phyloP scores from a whole-genome alignment of 2,797 vertebrate genomes.

The Esox masquinongy region DNA sequence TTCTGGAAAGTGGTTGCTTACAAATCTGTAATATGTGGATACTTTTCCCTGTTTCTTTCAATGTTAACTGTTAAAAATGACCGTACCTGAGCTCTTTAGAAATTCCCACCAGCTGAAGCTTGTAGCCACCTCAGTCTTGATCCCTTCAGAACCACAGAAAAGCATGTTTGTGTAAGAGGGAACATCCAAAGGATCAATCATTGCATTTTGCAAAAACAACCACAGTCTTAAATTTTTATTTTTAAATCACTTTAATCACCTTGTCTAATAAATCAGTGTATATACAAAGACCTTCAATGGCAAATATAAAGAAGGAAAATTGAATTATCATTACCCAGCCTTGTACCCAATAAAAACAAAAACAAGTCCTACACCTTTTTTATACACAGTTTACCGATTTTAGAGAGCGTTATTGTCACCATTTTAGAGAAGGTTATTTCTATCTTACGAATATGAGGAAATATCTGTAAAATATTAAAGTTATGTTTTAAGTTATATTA shows the following conservation, averaged over 20 bases:
- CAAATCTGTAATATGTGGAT: background rate
- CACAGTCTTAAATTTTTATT: too few relatives aligned
- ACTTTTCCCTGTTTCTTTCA: background rate
- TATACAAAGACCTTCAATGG: too few relatives aligned
- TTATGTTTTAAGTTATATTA: background rate
- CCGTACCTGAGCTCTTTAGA: slow-evolving; percentile 83
- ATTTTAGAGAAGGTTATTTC: too few relatives aligned
- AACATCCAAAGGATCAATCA: background rate
- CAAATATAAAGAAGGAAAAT: too few relatives aligned
- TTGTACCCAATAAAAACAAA: too few relatives aligned
- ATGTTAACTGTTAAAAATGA: slow-evolving; percentile 6
- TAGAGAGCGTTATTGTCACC: too few relatives aligned
- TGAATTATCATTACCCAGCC: too few relatives aligned
- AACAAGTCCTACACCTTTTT: too few relatives aligned
- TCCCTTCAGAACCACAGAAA: slow-evolving; percentile 71
- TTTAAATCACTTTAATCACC: background rate
- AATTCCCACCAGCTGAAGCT: slow-evolving; percentile 84
- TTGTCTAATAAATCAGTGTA: background rate
- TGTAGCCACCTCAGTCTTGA: slow-evolving; percentile 73
- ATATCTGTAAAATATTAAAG: too few relatives aligned
- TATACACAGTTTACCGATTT: too few relatives aligned
- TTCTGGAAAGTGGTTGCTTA: background rate
- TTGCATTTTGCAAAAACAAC: background rate
- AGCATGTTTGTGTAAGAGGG: background rate
- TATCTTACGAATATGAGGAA: too few relatives aligned